These are phyloP conservation scores for Drosophila neocordata DNA, from an alignment of 1,140 invertebrate species.

Conservation along the genomic window DNA sequence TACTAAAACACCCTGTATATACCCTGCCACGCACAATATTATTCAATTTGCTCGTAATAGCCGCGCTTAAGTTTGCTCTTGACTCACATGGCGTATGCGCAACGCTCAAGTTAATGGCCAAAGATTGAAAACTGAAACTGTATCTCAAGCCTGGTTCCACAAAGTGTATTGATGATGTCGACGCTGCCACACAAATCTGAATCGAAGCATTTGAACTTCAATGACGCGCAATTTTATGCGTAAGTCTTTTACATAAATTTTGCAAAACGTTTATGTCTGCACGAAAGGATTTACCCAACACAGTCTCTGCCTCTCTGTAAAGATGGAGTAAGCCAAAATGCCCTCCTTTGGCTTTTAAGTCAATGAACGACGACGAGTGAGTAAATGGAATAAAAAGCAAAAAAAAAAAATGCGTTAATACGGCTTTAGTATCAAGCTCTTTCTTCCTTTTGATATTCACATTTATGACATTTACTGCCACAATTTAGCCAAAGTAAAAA, in stretches of 20 bases:
- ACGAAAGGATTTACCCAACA: constrained; percentile 70
- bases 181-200: constrained; percentile 56
- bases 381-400: constrained; percentile 24
- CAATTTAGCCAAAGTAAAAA: constrained; percentile 55
- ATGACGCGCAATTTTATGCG: constrained; percentile 80
- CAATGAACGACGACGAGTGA: constrained; percentile 35
- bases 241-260: constrained; percentile 81
- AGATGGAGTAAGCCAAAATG: constrained; percentile 7
- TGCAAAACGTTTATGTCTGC: constrained; percentile 67
- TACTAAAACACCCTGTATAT: constrained; percentile 3
- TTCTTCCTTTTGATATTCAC: constrained; percentile 38
- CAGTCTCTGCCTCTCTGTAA: no score
- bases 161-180: constrained; percentile 75
- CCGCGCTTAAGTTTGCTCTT: constrained; percentile 59
- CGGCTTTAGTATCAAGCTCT: constrained; percentile 47
- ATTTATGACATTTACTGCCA: constrained; percentile 74
- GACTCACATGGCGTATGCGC: constrained; percentile 71
- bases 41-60: constrained; percentile 77
- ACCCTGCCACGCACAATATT: constrained; percentile 46
- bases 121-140: constrained; percentile 36
- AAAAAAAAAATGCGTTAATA: constrained; percentile 74
- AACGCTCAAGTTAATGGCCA: constrained; percentile 52
- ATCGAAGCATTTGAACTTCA: constrained; percentile 75
- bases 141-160: constrained; percentile 44
- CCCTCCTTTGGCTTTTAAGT: constrained; percentile 50